Conservation (phyloP, 1,140 invertebrate genomes). For the Drosophila novamexicana region DNA sequence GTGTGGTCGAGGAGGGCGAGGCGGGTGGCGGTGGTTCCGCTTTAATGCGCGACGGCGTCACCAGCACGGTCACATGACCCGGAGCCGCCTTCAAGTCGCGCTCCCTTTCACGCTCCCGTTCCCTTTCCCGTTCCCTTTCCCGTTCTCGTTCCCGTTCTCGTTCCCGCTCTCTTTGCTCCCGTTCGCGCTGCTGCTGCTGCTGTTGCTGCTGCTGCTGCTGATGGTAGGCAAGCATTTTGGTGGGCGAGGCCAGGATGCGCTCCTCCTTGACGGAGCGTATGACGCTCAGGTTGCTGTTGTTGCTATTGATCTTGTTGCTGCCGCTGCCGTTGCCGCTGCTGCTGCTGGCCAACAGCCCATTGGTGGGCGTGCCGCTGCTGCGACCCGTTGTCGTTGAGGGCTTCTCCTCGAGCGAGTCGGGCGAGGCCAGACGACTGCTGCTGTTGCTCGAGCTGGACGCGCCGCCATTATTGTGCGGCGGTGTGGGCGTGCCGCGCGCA, state of each 20-base stretch:
- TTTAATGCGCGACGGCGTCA: constrained; percentile 82
- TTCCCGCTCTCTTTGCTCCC: constrained; percentile 56
- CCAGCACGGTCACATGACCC: constrained; percentile 81
- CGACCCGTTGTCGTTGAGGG: constrained; percentile 73
- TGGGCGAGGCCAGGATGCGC: constrained; percentile 73
- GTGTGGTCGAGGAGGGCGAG: constrained; percentile 70
- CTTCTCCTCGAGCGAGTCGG: constrained; percentile 79
- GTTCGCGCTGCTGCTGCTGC: constrained; percentile 29
- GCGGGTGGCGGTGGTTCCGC: constrained; percentile 78
- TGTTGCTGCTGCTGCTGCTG: constrained; percentile 71
- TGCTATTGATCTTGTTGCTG: constrained; percentile 58
- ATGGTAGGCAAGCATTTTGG: constrained; percentile 77
- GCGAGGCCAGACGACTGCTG: constrained; percentile 76
- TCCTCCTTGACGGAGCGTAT: constrained; percentile 83
- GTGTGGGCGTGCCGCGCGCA: constrained; percentile 63
- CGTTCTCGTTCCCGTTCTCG: constrained; percentile 50
- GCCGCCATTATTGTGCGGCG: constrained; percentile 73
- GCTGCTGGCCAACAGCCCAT: constrained; percentile 57
- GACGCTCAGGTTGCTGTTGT: constrained; percentile 71
- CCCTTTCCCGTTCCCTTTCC: constrained; percentile 63
- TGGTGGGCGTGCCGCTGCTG: constrained; percentile 46
- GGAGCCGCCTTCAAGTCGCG: constrained; percentile 79
- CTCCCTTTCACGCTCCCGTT: constrained; percentile 44
- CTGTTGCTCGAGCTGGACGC: constrained; percentile 67
- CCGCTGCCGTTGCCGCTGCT: constrained; percentile 17